A percentile compares a stretch with the other conserved stretches of the same genome.
These are phyloP conservation scores for Caenorhabditis sinica DNA, from an alignment of 2,888 invertebrate species.

Conservation along the genomic window DNA sequence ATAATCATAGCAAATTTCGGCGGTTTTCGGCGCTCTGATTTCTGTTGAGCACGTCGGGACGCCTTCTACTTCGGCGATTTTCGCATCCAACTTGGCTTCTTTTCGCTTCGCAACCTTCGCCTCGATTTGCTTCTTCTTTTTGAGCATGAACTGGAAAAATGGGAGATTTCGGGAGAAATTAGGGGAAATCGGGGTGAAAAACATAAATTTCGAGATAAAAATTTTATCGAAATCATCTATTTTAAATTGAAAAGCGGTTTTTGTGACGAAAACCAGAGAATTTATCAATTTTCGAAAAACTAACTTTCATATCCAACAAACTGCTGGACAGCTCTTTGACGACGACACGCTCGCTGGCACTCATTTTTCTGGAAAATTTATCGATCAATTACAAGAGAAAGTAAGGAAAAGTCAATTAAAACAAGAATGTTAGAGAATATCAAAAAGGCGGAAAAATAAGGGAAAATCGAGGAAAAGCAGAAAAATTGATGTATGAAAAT, in stretches of 20 bases:
- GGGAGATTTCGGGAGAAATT: background rate
- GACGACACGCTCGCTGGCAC: slow-evolving; percentile 55
- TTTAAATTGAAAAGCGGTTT: no score
- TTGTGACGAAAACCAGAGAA: no score
- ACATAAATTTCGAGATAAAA: background rate
- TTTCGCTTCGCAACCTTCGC: slow-evolving; percentile 63
- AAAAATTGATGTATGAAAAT: background rate
- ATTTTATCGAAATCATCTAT: background rate
- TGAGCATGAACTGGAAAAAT: slow-evolving; percentile 75
- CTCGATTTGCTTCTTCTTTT: slow-evolving; percentile 70
- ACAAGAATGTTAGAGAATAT: background rate
- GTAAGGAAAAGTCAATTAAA: background rate
- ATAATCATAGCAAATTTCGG: slow-evolving; percentile 61
- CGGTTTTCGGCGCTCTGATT: slow-evolving; percentile 18
- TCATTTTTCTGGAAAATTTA: slow-evolving; percentile 30
- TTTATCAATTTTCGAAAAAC: no score
- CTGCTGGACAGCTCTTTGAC: slow-evolving; percentile 70
- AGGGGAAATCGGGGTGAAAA: background rate
- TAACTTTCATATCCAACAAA: slow-evolving; percentile 73
- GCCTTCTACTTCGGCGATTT: slow-evolving; percentile 23
- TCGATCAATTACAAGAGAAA: slow-evolving; percentile 25
- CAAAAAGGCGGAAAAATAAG: background rate
- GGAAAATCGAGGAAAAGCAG: background rate
- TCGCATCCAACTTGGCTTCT: slow-evolving; percentile 56
- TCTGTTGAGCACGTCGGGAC: slow-evolving; percentile 13